Percentiles rank a stretch among this genome's conserved stretches.
Evolutionary conservation across 2,888 invertebrate genomes (phyloP).

Genomic region (Steinernema hermaphroditum): DNA sequence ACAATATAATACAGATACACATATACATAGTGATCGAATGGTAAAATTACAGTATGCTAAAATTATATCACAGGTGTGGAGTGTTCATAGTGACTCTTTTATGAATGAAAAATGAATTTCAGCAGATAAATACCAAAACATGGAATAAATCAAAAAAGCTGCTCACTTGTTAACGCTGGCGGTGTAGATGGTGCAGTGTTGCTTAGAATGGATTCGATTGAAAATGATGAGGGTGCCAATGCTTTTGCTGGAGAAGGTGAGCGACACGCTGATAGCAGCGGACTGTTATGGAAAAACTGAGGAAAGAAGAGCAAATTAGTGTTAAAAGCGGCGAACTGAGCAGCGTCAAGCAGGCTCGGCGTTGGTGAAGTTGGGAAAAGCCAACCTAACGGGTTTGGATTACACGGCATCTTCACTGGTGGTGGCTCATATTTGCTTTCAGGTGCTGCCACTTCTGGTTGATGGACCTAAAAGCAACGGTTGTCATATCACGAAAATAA

Average conservation of each 20-base stretch:
- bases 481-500: no score
- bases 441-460: not conserved
- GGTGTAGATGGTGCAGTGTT: not conserved
- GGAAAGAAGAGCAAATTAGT: conserved; percentile 6
- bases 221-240: not conserved
- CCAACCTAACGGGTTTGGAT: conserved; percentile 6
- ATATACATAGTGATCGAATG: no score
- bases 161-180: not conserved
- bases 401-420: conserved; percentile 11
- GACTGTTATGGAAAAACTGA: not conserved
- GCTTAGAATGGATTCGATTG: conserved; percentile 14
- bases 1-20: no score
- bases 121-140: no score
- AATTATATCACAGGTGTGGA: conserved; percentile 22
- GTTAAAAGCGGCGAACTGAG: not conserved
- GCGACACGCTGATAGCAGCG: not conserved
- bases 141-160: no score
- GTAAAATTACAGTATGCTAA: no score
- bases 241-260: conserved; percentile 7
- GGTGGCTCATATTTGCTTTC: not conserved
- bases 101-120: not conserved
- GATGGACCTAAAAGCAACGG: conserved; percentile 1
- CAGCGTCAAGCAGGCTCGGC: not conserved
- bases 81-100: not conserved
- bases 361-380: conserved; percentile 9